phyloP scores from a whole-genome alignment of 2,888 invertebrate species.

The Oasisia sp. region DNA sequence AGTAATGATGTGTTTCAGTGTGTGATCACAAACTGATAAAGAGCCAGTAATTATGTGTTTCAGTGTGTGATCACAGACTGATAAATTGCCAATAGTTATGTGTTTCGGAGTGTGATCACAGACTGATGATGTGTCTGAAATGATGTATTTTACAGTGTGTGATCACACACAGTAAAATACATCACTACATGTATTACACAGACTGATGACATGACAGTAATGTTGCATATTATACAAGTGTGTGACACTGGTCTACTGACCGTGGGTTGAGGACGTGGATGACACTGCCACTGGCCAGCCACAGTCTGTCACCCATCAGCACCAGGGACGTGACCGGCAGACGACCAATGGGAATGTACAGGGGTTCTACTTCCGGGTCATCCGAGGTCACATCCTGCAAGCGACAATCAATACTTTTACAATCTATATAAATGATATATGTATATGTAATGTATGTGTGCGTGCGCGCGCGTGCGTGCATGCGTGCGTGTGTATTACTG shows the following conservation, averaged over 20 bases:
- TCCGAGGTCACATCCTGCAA: conserved; percentile 32
- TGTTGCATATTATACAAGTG: too few relatives aligned
- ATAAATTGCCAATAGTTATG: too few relatives aligned
- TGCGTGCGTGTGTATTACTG: too few relatives aligned
- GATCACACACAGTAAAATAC: too few relatives aligned
- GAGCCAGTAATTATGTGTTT: neutral
- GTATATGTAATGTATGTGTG: too few relatives aligned
- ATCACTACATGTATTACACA: too few relatives aligned
- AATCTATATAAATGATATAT: too few relatives aligned
- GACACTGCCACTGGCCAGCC: conserved; percentile 68
- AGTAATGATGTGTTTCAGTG: too few relatives aligned
- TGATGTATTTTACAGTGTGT: neutral
- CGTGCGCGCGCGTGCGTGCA: too few relatives aligned
- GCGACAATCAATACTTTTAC: neutral
- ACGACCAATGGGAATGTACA: conserved; percentile 68
- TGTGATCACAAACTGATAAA: neutral
- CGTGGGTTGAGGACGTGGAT: conserved; percentile 67
- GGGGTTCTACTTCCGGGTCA: conserved; percentile 62
- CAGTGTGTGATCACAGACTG: neutral
- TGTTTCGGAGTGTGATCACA: neutral
- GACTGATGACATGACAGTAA: too few relatives aligned
- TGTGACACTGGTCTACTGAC: conserved; percentile 47
- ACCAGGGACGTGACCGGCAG: conserved; percentile 66
- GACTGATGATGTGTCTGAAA: neutral
- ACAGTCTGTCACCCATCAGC: conserved; percentile 64